Evolutionary conservation across 2,888 invertebrate species (phyloP).

Genomic region (Serrognathus titanus): DNA sequence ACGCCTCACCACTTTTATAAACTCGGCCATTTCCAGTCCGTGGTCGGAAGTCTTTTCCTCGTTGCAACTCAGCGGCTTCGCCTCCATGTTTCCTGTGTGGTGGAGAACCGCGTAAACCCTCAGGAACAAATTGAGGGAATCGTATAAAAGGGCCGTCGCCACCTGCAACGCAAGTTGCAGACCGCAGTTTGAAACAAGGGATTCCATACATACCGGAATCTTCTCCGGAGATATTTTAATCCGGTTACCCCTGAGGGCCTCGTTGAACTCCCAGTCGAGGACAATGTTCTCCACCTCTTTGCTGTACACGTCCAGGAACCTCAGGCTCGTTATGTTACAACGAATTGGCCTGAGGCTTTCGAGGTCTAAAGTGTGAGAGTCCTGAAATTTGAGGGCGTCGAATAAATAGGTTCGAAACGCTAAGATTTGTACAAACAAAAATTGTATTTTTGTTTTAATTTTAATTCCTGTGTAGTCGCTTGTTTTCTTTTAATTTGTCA

Average conservation of each 20-base stretch:
- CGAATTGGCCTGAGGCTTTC: slow-evolving; percentile 56
- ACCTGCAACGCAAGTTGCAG: slow-evolving; percentile 50
- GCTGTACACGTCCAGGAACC: slow-evolving; percentile 58
- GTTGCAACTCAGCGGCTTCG: slow-evolving; percentile 35
- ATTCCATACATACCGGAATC: slow-evolving; percentile 22
- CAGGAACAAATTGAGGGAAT: slow-evolving; percentile 66
- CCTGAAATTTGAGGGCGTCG: slow-evolving; percentile 37
- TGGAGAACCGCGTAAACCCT: slow-evolving; percentile 49
- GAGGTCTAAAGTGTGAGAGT: slow-evolving; percentile 63
- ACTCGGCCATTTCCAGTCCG: slow-evolving; percentile 56
- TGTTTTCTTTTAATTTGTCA: no score
- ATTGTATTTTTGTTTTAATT: no score
- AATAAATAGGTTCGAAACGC: no score
- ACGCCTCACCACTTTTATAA: not conserved
- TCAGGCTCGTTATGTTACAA: slow-evolving; percentile 68
- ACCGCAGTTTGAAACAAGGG: no score
- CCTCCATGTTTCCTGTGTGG: slow-evolving; percentile 32
- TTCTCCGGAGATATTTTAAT: slow-evolving; percentile 23
- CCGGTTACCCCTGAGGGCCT: slow-evolving; percentile 17
- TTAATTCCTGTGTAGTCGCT: no score
- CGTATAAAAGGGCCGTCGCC: slow-evolving; percentile 65
- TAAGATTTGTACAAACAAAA: no score
- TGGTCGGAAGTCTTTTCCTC: slow-evolving; percentile 31
- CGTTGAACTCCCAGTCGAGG: slow-evolving; percentile 44
- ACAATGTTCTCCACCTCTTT: no score